Evolutionary conservation across 2,888 invertebrate species (phyloP), one percentile per base, ranked within the genome.

Genomic region (Cantharis lateralis): DNA sequence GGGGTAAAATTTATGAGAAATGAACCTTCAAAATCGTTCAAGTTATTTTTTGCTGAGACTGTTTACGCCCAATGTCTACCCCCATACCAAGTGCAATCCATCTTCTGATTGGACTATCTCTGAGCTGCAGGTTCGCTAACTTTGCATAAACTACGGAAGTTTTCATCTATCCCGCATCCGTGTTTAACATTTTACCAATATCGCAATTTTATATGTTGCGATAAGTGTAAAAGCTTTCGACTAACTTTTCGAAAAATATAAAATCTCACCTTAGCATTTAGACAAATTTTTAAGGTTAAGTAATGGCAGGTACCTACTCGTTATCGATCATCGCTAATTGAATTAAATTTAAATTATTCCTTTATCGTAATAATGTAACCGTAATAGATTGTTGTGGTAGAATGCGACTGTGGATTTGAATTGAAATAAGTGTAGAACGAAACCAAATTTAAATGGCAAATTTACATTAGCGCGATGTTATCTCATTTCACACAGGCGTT

Each of bases 1-100:
- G 85, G 87, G 85, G 86, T 85, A 84, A 86, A 86, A 86, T 86
- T 86, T 86, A 86, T 87, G 88, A 88, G 87, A 87, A 88, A 88
- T 88, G 87, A 88, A 87, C 86, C 86, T 87, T 87, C 86, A 85
- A 86, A 87, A 84, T 84, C 82, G 83, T 83, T 84, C 84, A 82
- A 81, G 81, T 82, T 80, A 82, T 83, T 82, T 83, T 83, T 84
- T 83, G 80, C 79, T 62, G 74, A 79, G 78, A 78, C 76, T 84
- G 82, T 83, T 82, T 84, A 82, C 84, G 84, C 82, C 82, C 81
- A 79, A 80, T 79, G 79, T 80, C 81, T 80, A 76, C 78, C 80
- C 81, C 70, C 81, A 81, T 81, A 80, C 80, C 76, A 79, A 74
- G 76, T 80, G 83, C 84, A 84, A 85, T 85, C 83, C 83, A 85